These are phyloP conservation scores for Chrysemys picta DNA, from an alignment of 2,113 vertebrate genomes.

Conservation along the genomic window DNA sequence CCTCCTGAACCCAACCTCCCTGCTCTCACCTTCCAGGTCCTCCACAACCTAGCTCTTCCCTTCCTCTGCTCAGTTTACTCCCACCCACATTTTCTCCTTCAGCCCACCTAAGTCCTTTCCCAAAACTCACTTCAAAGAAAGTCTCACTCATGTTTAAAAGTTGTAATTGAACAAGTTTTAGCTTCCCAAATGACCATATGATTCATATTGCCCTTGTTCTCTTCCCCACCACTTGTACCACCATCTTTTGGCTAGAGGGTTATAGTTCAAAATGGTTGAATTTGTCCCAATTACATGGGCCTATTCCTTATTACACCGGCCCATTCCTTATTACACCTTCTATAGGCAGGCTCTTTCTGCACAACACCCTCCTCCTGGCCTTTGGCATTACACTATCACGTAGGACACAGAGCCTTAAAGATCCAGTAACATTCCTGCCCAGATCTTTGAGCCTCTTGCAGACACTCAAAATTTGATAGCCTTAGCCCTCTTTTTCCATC, in stretches of 20 bases:
- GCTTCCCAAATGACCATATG: neutral
- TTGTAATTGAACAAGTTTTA: neutral
- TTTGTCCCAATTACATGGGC: neutral
- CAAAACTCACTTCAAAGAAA: neutral
- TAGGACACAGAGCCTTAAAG: constrained; percentile 8
- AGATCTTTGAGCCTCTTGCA: neutral
- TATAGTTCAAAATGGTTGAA: neutral
- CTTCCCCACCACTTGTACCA: neutral
- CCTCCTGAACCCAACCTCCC: neutral
- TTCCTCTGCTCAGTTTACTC: neutral
- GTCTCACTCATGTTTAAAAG: neutral
- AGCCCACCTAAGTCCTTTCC: neutral
- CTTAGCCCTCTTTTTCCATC: neutral
- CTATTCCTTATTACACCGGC: neutral
- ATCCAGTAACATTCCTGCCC: neutral
- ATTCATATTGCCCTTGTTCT: neutral
- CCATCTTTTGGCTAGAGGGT: neutral
- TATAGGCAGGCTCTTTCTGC: neutral
- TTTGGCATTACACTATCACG: neutral
- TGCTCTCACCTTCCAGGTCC: neutral
- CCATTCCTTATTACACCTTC: neutral
- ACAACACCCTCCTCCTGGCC: neutral
- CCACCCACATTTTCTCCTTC: neutral
- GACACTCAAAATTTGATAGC: neutral
- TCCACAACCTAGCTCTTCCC: neutral